Percentiles rank a stretch among this genome's conserved stretches.
Evolutionary conservation across 1,140 invertebrate genomes (phyloP).

Genomic region (Apocrypta bakeri): DNA sequence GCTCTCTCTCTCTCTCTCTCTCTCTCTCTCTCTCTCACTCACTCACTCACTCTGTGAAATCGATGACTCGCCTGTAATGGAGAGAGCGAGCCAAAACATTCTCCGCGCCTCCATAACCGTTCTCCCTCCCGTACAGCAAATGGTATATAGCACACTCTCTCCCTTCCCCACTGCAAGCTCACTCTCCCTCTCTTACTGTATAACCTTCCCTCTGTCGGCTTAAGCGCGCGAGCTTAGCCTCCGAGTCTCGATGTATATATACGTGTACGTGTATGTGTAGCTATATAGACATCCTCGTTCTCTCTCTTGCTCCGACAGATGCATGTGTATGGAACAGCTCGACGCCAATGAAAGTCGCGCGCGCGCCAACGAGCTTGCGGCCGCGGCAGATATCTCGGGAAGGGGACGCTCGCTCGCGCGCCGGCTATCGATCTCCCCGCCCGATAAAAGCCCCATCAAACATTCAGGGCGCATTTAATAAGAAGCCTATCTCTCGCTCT

Average conservation of each 20-base stretch:
- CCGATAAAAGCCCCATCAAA: slow-evolving; percentile 53
- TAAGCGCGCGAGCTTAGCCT: slow-evolving; percentile 19
- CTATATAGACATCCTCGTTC: not conserved
- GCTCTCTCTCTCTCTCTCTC: slow-evolving; percentile 33
- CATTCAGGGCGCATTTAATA: slow-evolving; percentile 53
- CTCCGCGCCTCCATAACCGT: slow-evolving; percentile 55
- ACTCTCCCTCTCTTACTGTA: not conserved
- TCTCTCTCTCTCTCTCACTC: slow-evolving; percentile 5
- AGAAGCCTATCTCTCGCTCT: slow-evolving; percentile 29
- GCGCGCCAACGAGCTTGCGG: slow-evolving; percentile 40
- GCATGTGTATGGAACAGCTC: not conserved
- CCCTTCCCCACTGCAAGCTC: not conserved
- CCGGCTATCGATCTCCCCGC: slow-evolving; percentile 44
- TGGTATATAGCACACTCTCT: not conserved
- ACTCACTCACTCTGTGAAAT: slow-evolving; percentile 56
- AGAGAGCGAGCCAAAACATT: slow-evolving; percentile 60
- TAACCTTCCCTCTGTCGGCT: slow-evolving; percentile 27
- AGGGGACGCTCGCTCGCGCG: not conserved
- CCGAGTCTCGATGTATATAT: not conserved
- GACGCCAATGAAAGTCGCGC: slow-evolving; percentile 46
- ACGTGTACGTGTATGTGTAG: not conserved
- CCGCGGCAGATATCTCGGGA: slow-evolving; percentile 12
- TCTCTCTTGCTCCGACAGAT: not conserved
- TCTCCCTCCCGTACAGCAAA: not conserved
- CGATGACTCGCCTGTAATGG: slow-evolving; percentile 62